phyloP scores from a whole-genome alignment of 2,113 vertebrate species.

The Lagopus muta region DNA sequence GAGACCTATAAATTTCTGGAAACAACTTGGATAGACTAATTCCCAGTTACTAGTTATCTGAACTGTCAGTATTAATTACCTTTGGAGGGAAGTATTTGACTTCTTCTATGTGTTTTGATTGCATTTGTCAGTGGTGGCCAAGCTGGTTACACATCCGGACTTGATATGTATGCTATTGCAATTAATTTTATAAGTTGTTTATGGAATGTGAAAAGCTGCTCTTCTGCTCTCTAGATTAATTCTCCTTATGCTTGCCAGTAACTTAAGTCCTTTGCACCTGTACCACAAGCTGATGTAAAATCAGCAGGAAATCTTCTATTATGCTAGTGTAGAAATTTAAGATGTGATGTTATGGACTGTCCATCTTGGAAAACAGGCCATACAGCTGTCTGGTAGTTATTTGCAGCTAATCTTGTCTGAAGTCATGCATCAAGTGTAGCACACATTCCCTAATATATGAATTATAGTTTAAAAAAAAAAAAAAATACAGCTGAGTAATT shows the following conservation, averaged over 20 bases:
- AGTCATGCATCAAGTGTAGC: constrained; percentile 27
- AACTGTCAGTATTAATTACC: constrained; percentile 58
- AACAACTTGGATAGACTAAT: constrained; percentile 15
- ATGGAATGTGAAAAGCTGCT: constrained; percentile 68
- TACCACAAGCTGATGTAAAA: constrained; percentile 64
- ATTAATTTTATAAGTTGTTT: constrained; percentile 71
- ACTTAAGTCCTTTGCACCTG: constrained; percentile 67
- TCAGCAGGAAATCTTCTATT: constrained; percentile 71
- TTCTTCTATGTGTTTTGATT: constrained; percentile 30
- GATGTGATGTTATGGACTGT: constrained; percentile 28
- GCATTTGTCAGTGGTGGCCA: constrained; percentile 11
- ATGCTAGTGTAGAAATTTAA: constrained; percentile 60
- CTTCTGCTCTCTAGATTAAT: constrained; percentile 70
- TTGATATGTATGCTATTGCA: constrained; percentile 60
- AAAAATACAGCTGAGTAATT: neutral
- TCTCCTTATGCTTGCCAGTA: constrained; percentile 58
- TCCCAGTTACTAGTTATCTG: constrained; percentile 47
- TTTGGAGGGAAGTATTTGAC: constrained; percentile 39
- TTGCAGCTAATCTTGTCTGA: constrained; percentile 58
- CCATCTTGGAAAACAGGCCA: constrained; percentile 42
- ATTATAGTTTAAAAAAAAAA: neutral
- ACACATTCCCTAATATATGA: neutral
- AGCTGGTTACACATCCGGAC: neutral
- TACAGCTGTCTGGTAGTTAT: constrained; percentile 60
- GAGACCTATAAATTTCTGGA: neutral